Base-by-base conservation (phyloP, 64 coral and sea anemone species). In the Stichodactyla mertensii region DNA sequence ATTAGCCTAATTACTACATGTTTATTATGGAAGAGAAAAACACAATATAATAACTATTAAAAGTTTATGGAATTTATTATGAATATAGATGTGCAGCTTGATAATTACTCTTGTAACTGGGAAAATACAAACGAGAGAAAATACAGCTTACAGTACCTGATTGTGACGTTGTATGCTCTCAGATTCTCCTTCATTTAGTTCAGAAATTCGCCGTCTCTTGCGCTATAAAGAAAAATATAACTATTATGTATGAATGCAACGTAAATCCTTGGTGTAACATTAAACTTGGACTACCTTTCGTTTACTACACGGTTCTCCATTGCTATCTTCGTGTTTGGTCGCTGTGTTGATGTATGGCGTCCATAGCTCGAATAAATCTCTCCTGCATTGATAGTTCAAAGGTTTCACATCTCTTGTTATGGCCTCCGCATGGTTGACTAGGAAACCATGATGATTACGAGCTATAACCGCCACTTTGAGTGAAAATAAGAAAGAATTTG, bases 381-480 rank as follows among this genome's bases (percentile, higher is more conserved):
- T 51, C 27, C 86, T 92, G 54, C 89, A 92, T 16, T 61, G 36
- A 16, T 87, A 55, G 5, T 28, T 56, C 55, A 87, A 59, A 11
- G 59, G 60, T 83, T 54, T 66, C 28, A 87, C 77, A 70, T 79
- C 67, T 69, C 80, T 53, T 82, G 84, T 78, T 52, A 92, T 92
- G 71, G 84, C 64, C 14, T 55, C 55, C 64, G 61, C 64, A 19
- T 92, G 90, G 87, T 92, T 84, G 18, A 92, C 61, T 6, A 92
- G 78, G 86, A 82, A 87, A 54, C 90, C 90, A 45, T n/a, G 61
- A 51, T 81, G 52, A 83, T 59, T 70, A 4, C 61, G 26, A 22
- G 77, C 61, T 57, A 92, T 92, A 22, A 92, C 24, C 52, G 85
- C 85, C 90, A 92, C 85, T 80, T 88, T 78, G 80, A 6, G 12